Evolutionary conservation across 2,797 vertebrate species (phyloP), one percentile per base, ranked within the genome.

Genomic region (Hydrophis major): DNA sequence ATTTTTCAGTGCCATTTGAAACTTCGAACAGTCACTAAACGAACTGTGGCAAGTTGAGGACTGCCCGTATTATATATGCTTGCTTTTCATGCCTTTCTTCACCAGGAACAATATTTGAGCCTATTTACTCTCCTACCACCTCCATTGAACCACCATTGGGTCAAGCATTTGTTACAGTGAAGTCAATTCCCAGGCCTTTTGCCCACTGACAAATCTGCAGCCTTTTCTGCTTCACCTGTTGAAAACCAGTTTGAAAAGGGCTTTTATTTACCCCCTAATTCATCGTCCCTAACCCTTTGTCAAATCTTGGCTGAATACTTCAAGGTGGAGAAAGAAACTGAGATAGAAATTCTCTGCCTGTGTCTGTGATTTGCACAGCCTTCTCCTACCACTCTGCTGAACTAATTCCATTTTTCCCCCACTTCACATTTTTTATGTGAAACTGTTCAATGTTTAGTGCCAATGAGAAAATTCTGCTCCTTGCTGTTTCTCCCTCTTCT

Each of bases 61-160:
- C 8, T 25, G 10, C 59, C 22, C 25, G 27, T 0, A 92, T 96
- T 94, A 95, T 94, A 94, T 92, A 91, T 18, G 14, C n/a, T 69
- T 32, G 66, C n/a, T 69, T 37, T 37, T 37, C 6, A 6, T 74
- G 69, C 32, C 16, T 20, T 74, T 74, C 16, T 74, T 95, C 93
- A 95, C 95, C 96, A 96, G 97, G 97, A 97, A 95, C 94, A 93
- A 95, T 95, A 86, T 96, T 95, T 94, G 94, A 96, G n/a, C 14
- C n/a, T 74, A 74, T 97, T 97, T 97, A 97, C 97, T 97, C 96
- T 56, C 50, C 42, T 95, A 83, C 91, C 92, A 92, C 14, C n/a
- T 55, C 63, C 47, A 6, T 27, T 95, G 97, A 93, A 88, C 96
- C 97, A 98, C 97, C 97, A 97, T 98, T 96, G 93, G 86, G n/a